These are phyloP conservation scores for Bugula neritina DNA, from an alignment of 2,888 invertebrate species.

Conservation along the genomic window DNA sequence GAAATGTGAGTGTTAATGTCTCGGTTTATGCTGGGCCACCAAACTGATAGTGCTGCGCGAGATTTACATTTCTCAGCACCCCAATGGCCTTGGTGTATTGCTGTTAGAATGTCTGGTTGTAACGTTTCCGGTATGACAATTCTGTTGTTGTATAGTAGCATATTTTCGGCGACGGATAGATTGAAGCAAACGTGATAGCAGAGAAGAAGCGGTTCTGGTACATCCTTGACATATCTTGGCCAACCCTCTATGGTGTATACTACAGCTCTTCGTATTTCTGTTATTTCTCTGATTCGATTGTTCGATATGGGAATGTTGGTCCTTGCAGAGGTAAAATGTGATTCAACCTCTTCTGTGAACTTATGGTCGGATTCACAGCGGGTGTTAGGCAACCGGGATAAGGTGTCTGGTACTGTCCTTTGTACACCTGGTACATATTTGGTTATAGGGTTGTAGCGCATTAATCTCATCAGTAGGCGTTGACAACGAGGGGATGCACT, in stretches of 20 bases:
- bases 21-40: neutral
- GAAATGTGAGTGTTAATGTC: neutral
- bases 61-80: neutral
- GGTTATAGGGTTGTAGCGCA: too few species aligned
- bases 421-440: neutral
- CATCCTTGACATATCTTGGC: neutral
- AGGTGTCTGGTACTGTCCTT: neutral
- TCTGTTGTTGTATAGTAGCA: neutral
- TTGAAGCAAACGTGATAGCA: neutral
- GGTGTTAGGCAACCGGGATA: neutral
- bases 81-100: neutral
- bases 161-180: neutral
- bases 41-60: neutral
- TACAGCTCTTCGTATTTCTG: too few species aligned
- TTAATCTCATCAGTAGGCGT: neutral
- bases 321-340: neutral
- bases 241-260: too few species aligned
- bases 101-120: neutral
- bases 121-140: too few species aligned
- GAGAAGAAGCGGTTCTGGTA: neutral
- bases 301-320: neutral
- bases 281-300: too few species aligned
- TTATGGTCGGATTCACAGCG: neutral
- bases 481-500: neutral
- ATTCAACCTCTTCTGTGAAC: neutral